A percentile compares a stretch with the other conserved stretches of the same genome.
phyloP scores from a whole-genome alignment of 2,888 invertebrate species.

The Eugnorisma glareosa region DNA sequence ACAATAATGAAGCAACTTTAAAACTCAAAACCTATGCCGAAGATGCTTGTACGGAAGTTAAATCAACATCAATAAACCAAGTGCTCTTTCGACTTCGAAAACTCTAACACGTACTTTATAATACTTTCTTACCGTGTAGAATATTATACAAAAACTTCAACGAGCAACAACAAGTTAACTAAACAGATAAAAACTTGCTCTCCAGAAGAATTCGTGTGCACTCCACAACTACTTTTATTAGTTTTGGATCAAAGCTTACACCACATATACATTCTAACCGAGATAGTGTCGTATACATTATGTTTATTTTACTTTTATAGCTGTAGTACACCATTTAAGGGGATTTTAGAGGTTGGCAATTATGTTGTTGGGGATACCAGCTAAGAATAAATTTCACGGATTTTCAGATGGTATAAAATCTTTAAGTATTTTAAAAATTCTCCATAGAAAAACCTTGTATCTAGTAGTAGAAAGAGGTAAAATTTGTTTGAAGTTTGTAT shows the following conservation, averaged over 20 bases:
- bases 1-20: slow-evolving; percentile 6
- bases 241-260: slow-evolving; percentile 67
- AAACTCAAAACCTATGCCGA: slow-evolving; percentile 17
- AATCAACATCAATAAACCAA: slow-evolving; percentile 49
- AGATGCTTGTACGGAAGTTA: slow-evolving; percentile 19
- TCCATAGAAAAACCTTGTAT: neutral
- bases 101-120: slow-evolving; percentile 55
- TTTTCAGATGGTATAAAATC: neutral
- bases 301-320: slow-evolving; percentile 40
- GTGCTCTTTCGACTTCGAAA: slow-evolving; percentile 29
- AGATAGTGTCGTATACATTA: slow-evolving; percentile 14
- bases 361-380: neutral
- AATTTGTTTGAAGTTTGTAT: too few species aligned
- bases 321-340: slow-evolving; percentile 6
- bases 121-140: slow-evolving; percentile 59
- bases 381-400: neutral
- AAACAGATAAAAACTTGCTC: slow-evolving; percentile 72
- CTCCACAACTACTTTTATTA: slow-evolving; percentile 73
- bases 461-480: too few species aligned
- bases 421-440: neutral
- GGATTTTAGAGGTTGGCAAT: neutral
- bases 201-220: slow-evolving; percentile 55
- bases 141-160: slow-evolving; percentile 60
- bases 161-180: slow-evolving; percentile 67
- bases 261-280: slow-evolving; percentile 48